phyloP scores from a whole-genome alignment of 2,113 vertebrate genomes.

The Heteronetta atricapilla region DNA sequence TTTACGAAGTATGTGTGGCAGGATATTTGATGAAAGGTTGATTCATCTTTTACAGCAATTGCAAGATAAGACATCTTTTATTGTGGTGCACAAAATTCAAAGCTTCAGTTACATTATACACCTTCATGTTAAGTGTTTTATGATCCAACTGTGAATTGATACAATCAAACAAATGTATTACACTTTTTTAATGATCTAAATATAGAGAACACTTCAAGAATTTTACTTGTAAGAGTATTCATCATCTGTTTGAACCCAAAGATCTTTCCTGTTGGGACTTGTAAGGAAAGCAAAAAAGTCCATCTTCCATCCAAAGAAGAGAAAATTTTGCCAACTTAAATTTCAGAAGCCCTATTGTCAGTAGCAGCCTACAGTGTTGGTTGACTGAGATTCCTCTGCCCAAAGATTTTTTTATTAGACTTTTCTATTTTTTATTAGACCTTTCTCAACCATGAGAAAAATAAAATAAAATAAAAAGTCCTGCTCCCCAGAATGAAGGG shows the following conservation, averaged over 20 bases:
- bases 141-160: not conserved
- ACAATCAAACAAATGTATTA: not conserved
- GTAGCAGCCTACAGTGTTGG: not conserved
- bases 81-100: not conserved
- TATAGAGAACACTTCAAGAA: not conserved
- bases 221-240: not conserved
- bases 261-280: not conserved
- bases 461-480: not conserved
- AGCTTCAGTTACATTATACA: not conserved
- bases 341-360: not conserved
- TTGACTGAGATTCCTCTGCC: not conserved
- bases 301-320: not conserved
- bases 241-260: not conserved
- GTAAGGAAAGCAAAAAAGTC: not conserved
- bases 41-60: not conserved
- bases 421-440: not conserved
- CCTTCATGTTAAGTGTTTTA: not conserved
- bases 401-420: not conserved
- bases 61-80: not conserved
- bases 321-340: not conserved
- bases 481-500: not conserved
- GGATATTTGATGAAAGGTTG: not conserved
- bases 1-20: not conserved
- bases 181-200: not conserved
- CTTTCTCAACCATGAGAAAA: not conserved